phyloP scores from a whole-genome alignment of 2,113 vertebrate species.

The Felis chaus region DNA sequence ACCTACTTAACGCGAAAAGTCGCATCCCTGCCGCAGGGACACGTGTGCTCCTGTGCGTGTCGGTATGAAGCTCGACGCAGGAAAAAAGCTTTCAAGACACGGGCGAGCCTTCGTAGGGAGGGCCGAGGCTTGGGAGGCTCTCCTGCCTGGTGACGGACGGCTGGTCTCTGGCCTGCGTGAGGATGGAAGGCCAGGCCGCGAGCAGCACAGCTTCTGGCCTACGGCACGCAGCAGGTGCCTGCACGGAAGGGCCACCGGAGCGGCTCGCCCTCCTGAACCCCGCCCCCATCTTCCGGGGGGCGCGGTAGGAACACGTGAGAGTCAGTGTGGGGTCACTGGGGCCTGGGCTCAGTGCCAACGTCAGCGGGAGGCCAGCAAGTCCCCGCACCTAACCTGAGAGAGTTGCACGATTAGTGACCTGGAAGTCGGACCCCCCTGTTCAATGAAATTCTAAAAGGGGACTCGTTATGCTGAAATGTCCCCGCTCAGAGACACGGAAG shows the following conservation, averaged over 20 bases:
- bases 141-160: neutral
- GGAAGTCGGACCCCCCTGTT: neutral
- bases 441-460: neutral
- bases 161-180: neutral
- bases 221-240: neutral
- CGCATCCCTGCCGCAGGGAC: neutral
- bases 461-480: no score
- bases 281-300: no score
- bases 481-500: neutral
- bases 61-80: neutral
- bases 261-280: no score
- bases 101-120: neutral
- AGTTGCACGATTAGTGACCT: accelerated
- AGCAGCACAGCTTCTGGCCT: neutral
- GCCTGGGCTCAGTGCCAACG: neutral
- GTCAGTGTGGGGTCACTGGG: neutral
- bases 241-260: neutral
- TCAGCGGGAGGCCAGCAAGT: accelerated
- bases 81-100: no score
- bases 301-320: accelerated
- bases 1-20: neutral
- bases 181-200: accelerated
- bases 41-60: no score
- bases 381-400: neutral
- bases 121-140: neutral